Conservation (phyloP, 2,797 vertebrate species). For the Lithobates pipiens region DNA sequence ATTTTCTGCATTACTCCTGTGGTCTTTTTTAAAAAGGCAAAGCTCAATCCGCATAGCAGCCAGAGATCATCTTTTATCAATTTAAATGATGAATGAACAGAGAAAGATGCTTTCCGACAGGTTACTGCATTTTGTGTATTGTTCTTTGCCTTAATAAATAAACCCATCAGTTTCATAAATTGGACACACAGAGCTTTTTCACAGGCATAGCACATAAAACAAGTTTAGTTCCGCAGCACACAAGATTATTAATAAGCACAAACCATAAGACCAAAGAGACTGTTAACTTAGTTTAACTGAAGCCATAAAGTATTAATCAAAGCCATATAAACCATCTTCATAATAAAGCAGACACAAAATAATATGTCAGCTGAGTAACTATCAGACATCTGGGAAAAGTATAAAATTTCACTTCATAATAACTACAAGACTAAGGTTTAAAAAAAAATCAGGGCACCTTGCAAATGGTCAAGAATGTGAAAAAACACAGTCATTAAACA, state of each 20-base stretch:
- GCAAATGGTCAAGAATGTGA: too few relatives aligned
- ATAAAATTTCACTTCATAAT: too few relatives aligned
- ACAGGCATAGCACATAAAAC: not conserved
- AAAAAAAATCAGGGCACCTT: too few relatives aligned
- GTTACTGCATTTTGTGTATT: not conserved
- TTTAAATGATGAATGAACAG: not conserved
- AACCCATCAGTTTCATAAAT: not conserved
- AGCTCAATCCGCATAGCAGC: not conserved
- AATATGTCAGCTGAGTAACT: too few relatives aligned
- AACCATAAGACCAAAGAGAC: not conserved
- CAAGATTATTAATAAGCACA: not conserved
- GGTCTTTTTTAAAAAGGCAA: not conserved
- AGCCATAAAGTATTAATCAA: conserved; percentile 3
- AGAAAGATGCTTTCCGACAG: not conserved
- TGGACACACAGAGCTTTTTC: not conserved
- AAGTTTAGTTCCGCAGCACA: conserved; percentile 3
- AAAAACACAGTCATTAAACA: too few relatives aligned
- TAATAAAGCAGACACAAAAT: not conserved
- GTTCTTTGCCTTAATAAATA: not conserved
- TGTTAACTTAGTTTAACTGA: conserved; percentile 1
- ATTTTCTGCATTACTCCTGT: not conserved
- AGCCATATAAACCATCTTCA: not conserved
- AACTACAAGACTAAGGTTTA: too few relatives aligned
- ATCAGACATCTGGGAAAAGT: too few relatives aligned
- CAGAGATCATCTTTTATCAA: not conserved